Conservation (phyloP, 2,113 vertebrate genomes). For the Cynoglossus semilaevis region DNA sequence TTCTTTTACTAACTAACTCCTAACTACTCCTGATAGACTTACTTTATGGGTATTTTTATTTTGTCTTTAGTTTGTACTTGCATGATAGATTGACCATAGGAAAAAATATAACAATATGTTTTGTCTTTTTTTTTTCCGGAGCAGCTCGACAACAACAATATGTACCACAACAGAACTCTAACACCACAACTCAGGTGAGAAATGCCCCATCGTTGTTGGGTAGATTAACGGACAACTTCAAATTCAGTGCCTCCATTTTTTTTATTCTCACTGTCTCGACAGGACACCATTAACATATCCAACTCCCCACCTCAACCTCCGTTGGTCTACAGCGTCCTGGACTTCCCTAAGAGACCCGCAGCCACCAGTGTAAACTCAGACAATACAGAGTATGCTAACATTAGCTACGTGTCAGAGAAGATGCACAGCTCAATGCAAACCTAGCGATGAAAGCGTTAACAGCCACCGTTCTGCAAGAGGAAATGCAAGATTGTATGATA, state of each 20-base stretch:
- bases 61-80: not conserved
- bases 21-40: no score
- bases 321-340: slow-evolving; percentile 58
- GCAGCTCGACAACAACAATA: slow-evolving; percentile 23
- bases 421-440: slow-evolving; percentile 9
- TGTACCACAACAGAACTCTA: slow-evolving; percentile 6
- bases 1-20: no score
- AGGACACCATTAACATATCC: slow-evolving; percentile 28
- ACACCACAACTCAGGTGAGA: slow-evolving; percentile 41
- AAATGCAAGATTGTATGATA: not conserved
- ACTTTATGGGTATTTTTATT: no score
- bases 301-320: not conserved
- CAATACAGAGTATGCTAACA: slow-evolving; percentile 47
- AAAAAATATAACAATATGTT: not conserved
- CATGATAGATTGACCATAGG: not conserved
- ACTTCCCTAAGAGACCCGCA: slow-evolving; percentile 54
- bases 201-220: not conserved
- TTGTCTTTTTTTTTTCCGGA: slow-evolving; percentile 2
- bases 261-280: not conserved
- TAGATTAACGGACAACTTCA: no score
- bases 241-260: not conserved
- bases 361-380: not conserved
- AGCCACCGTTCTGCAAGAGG: not conserved
- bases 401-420: slow-evolving; percentile 33
- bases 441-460: not conserved